Evolutionary conservation across 53 echinoderm and acorn worm species (phyloP).

Genomic region (Mesocentrotus franciscanus): DNA sequence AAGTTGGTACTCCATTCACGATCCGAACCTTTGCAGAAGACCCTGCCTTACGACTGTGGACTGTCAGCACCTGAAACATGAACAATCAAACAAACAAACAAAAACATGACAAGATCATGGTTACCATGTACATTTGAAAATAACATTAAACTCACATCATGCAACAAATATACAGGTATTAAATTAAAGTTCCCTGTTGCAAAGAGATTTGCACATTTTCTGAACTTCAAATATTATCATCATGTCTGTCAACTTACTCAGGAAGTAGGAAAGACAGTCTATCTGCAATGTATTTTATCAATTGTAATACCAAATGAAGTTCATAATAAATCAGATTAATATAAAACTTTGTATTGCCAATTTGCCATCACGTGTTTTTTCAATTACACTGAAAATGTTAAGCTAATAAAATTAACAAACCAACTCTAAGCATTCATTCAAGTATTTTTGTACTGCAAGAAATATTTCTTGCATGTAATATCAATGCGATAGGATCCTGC

Average conservation of each 20-base stretch:
- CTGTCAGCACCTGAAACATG: conserved; percentile 78
- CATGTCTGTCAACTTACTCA: not conserved
- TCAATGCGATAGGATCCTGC: too few relatives aligned
- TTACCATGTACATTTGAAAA: not conserved
- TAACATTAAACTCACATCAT: not conserved
- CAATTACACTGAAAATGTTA: not conserved
- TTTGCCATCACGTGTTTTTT: not conserved
- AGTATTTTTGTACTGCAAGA: too few relatives aligned
- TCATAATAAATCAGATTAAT: not conserved
- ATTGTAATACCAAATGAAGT: not conserved
- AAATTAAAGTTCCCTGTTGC: not conserved
- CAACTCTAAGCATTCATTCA: too few relatives aligned
- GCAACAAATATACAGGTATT: not conserved
- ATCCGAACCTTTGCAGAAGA: conserved; percentile 87
- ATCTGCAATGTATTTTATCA: not conserved
- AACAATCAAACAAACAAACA: not conserved
- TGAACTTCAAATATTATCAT: not conserved
- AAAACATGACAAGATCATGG: not conserved
- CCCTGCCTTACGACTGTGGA: conserved; percentile 90
- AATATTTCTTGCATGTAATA: too few relatives aligned
- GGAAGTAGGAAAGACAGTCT: not conserved
- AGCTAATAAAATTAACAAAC: not conserved
- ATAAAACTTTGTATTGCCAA: not conserved
- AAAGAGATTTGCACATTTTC: not conserved
- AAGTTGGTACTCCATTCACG: conserved; percentile 82